phyloP scores from a whole-genome alignment of 2,888 invertebrate genomes.

The Baronia brevicornis region DNA sequence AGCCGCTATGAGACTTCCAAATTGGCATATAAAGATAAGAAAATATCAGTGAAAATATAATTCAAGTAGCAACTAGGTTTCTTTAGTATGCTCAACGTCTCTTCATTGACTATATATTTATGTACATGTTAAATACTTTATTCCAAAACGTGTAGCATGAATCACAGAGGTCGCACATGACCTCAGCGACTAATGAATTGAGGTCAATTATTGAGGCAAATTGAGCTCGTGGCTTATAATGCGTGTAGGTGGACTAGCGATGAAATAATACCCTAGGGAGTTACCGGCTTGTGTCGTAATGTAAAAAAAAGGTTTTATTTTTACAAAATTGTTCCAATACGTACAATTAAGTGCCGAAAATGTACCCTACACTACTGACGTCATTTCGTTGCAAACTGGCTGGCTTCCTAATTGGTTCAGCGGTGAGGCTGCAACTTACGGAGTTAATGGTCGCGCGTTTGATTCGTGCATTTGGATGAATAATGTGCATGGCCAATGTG shows the following conservation, averaged over 20 bases:
- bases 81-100: too few relatives aligned
- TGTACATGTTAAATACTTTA: slow-evolving; percentile 6
- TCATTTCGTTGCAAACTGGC: neutral
- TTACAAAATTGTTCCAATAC: slow-evolving; percentile 1
- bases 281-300: slow-evolving; percentile 4
- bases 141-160: slow-evolving; percentile 32
- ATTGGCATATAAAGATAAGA: too few relatives aligned
- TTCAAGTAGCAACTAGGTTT: too few relatives aligned
- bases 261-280: slow-evolving; percentile 26
- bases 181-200: slow-evolving; percentile 40
- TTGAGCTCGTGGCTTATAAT: slow-evolving; percentile 43
- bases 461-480: too few relatives aligned
- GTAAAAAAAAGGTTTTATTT: neutral
- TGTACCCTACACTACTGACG: slow-evolving; percentile 1
- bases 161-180: slow-evolving; percentile 39
- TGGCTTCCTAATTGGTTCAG: too few relatives aligned
- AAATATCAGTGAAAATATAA: too few relatives aligned
- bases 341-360: too few relatives aligned
- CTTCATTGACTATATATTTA: neutral
- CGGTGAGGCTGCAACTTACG: too few relatives aligned
- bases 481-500: too few relatives aligned
- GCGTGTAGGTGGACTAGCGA: slow-evolving; percentile 40
- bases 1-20: too few relatives aligned
- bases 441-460: too few relatives aligned
- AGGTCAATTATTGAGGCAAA: slow-evolving; percentile 54